Base-by-base conservation (phyloP, 1,140 invertebrate species). In the Pristionchus pacificus region DNA sequence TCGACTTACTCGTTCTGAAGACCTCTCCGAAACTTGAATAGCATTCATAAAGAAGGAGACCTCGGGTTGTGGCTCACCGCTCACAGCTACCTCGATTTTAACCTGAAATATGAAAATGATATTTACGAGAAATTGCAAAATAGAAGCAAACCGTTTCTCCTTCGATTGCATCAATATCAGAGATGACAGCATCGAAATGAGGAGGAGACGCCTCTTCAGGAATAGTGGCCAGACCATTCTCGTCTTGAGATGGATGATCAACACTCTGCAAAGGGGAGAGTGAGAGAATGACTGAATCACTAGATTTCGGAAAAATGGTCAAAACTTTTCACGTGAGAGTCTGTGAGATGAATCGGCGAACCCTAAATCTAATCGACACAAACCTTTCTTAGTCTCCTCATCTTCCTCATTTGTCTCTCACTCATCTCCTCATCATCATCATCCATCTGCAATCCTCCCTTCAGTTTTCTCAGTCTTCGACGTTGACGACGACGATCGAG, bases 1-100 rank as follows among this genome's bases (percentile, higher is more conserved):
- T n/a, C n/a, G n/a, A n/a, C n/a, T n/a, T n/a, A n/a, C 38, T 49
- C 38, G 38, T 49, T n/a, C n/a, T 49, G 38, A 49, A 6, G 38
- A 49, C 38, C 19, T 49, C 38, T 68, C 60, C 32, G 33, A 30
- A 33, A 72, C 68, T 49, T 63, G 30, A 29, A 33, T 72, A 55
- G 64, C 71, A 49, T 66, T 62, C 15, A 58, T 32, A 60, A 63
- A 73, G 66, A 73, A 73, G 19, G 65, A n/a, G 1, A 73, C 71
- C 33, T 68, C 30, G 10, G 71, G 71, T 25, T 63, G 65, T 1
- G 71, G 71, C 29, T 59, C 57, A 58, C 71, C 71, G 3, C 38
- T n/a, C 28, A 66, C 68, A 19, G 59, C 68, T 24, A 73, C 71
- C 32, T 33, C 68, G 60, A 73, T 68, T n/a, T 64, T 60, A 13